These are phyloP conservation scores for Macrosteles quadrilineatus DNA, from an alignment of 1,140 invertebrate genomes.

Conservation along the genomic window DNA sequence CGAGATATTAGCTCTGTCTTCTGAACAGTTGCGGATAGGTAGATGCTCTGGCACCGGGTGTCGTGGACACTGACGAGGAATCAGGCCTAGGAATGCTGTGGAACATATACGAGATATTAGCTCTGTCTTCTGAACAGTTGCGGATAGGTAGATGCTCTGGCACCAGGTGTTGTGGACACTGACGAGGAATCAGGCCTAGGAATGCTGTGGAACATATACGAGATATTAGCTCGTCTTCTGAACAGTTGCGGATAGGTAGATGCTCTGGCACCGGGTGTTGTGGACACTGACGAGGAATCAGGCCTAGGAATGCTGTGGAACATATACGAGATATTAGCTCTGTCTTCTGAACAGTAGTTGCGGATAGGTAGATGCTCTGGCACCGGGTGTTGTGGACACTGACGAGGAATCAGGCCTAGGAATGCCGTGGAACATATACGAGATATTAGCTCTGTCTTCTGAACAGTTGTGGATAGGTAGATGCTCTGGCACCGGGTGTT, in stretches of 20 bases:
- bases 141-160: conserved; percentile 62
- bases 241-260: conserved; percentile 64
- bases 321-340: too few relatives aligned
- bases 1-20: too few relatives aligned
- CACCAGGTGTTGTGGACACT: conserved; percentile 62
- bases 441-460: too few relatives aligned
- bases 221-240: conserved; percentile 57
- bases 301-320: conserved; percentile 29
- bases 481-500: conserved; percentile 63
- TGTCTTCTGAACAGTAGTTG: too few relatives aligned
- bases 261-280: conserved; percentile 63
- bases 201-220: conserved; percentile 2
- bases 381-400: conserved; percentile 62
- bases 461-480: too few relatives aligned
- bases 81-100: conserved; percentile 27
- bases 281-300: conserved; percentile 53
- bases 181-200: conserved; percentile 25
- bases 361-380: conserved; percentile 65
- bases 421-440: too few relatives aligned
- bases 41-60: conserved; percentile 64
- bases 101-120: neutral
- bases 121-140: neutral
- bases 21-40: too few relatives aligned
- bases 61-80: conserved; percentile 55
- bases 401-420: conserved; percentile 24